Evolutionary conservation across 2,797 vertebrate genomes (phyloP), one percentile per base, ranked within the genome.

Genomic region (Enteromius paludinosus): DNA sequence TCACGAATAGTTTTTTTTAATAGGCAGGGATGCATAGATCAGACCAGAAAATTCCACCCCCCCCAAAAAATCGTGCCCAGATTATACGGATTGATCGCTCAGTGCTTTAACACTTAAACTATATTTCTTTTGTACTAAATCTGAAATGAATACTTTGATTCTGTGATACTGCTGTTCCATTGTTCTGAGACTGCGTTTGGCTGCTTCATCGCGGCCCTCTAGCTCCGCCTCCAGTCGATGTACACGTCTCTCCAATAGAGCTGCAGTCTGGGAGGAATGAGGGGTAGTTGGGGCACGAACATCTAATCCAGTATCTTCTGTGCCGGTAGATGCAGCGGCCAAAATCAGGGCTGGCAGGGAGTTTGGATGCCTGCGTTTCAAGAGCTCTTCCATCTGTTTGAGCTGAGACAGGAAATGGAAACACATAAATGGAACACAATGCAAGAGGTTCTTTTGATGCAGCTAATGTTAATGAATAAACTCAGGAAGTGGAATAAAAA

Each of bases 101-200:
- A 52, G 14, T 33, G 18, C 4, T 78, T 47, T 65, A 15, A 66
- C 30, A 15, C 7, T 65, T n/a, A 66, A 45, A 23, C 18, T 52
- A 52, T 66, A 45, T 35, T 35, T 28, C 17, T 1, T 3, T 15
- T 52, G 52, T 47, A 30, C 28, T 71, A 5, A 20, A 74, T 54
- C 30, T 81, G 10, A 73, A 23, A 59, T 8, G 3, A 59, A 7
- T 88, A 99, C 97, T 95, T 97, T 99, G 85, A 98, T 92, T 88
- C 94, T 93, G 83, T 97, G 96, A 91, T 96, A 99, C 47, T 97
- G 96, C 6, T 98, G 96, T 77, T 99, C 97, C 97, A 99, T 96
- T 71, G 93, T 89, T 72, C 95, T 90, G 64, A 98, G 94, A 89
- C 95, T 96, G 87, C 91, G 95, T 85, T 98, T 99, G 79, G 97